These are phyloP conservation scores for Steatornis caripensis DNA, from an alignment of 2,113 vertebrate species.

Conservation along the genomic window DNA sequence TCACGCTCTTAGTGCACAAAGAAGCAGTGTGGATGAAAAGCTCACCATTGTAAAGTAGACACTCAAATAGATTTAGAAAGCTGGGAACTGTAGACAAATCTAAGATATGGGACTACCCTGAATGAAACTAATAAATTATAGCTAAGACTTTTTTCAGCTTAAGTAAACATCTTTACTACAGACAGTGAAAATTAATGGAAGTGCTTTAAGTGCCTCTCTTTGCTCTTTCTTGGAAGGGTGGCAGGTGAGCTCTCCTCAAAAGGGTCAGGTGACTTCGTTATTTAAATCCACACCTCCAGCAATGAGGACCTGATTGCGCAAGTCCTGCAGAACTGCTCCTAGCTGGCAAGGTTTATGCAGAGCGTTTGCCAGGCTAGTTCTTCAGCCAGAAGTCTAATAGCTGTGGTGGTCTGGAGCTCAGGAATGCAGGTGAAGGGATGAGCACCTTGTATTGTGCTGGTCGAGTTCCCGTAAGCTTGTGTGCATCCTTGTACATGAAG, in stretches of 20 bases:
- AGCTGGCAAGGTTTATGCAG: neutral
- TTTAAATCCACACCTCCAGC: neutral
- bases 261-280: neutral
- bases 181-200: neutral
- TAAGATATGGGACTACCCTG: neutral
- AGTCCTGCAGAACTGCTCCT: neutral
- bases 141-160: neutral
- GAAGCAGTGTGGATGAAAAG: conserved; percentile 36
- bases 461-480: neutral
- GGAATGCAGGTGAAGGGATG: neutral
- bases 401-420: neutral
- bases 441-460: neutral
- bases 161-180: neutral
- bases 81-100: neutral
- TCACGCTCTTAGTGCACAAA: conserved; percentile 3
- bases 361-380: neutral
- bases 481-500: neutral
- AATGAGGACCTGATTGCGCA: neutral
- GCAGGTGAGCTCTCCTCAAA: neutral
- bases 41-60: neutral
- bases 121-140: conserved; percentile 8
- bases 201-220: neutral
- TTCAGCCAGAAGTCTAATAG: neutral
- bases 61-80: conserved; percentile 2
- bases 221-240: neutral